phyloP scores from a whole-genome alignment of 2,113 vertebrate species.

The Seriola aureovittata region DNA sequence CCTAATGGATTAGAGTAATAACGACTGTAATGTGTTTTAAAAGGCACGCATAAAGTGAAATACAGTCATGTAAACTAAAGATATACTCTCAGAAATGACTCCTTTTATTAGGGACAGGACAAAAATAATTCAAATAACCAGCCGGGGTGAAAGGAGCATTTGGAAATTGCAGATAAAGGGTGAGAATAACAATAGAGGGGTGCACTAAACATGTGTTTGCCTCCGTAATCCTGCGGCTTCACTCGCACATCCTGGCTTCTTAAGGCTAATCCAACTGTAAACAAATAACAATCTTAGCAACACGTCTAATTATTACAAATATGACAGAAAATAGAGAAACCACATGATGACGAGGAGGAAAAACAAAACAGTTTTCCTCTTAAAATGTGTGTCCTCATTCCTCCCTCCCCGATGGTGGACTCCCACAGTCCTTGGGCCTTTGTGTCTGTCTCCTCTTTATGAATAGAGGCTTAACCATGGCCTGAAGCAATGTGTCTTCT shows the following conservation, averaged over 20 bases:
- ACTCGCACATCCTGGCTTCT: slow-evolving; percentile 49
- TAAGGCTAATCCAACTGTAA: slow-evolving; percentile 60
- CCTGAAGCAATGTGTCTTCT: slow-evolving; percentile 83
- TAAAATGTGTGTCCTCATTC: slow-evolving; percentile 76
- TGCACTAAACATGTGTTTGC: slow-evolving; percentile 57
- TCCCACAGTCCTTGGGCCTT: slow-evolving; percentile 82
- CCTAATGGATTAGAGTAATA: slow-evolving; percentile 33
- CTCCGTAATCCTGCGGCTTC: slow-evolving; percentile 59
- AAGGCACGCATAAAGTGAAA: not conserved
- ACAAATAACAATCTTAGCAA: slow-evolving; percentile 51
- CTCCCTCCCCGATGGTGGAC: slow-evolving; percentile 76
- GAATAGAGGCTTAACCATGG: slow-evolving; percentile 85
- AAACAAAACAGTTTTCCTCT: slow-evolving; percentile 48
- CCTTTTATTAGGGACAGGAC: slow-evolving; percentile 7
- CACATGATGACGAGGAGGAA: not conserved
- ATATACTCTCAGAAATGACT: not conserved
- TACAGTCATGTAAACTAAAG: slow-evolving; percentile 2
- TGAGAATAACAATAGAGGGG: slow-evolving; percentile 46
- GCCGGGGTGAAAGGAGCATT: slow-evolving; percentile 31
- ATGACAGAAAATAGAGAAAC: slow-evolving; percentile 43
- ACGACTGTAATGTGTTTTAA: slow-evolving; percentile 19
- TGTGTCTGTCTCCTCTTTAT: slow-evolving; percentile 84
- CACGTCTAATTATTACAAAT: slow-evolving; percentile 65
- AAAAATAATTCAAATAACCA: slow-evolving; percentile 1
- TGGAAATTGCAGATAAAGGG: slow-evolving; percentile 50